These are phyloP conservation scores for Takifugu rubripes DNA, from an alignment of 2,797 vertebrate species.

Conservation along the genomic window DNA sequence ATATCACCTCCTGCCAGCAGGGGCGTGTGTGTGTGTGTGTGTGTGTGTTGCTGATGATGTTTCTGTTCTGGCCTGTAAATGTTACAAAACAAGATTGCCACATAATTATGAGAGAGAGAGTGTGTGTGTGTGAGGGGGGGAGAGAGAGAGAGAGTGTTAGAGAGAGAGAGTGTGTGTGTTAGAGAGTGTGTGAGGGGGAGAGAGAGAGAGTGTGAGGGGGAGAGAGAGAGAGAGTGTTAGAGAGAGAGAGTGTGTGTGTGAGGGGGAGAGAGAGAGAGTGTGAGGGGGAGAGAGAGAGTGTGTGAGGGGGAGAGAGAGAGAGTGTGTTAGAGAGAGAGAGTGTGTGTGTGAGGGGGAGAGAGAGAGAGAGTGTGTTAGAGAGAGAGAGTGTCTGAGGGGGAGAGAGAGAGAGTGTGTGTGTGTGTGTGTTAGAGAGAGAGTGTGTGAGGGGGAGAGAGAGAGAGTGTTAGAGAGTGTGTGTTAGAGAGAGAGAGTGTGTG, in stretches of 20 bases:
- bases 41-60: too few relatives aligned
- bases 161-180: background rate
- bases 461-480: too few relatives aligned
- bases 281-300: too few relatives aligned
- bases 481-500: conserved; percentile 1
- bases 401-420: background rate
- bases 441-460: conserved; percentile 41
- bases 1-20: too few relatives aligned
- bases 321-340: conserved; percentile 8
- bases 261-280: background rate
- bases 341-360: conserved; percentile 36
- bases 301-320: background rate
- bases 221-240: conserved; percentile 2
- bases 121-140: conserved; percentile 6
- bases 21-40: too few relatives aligned
- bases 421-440: conserved; percentile 7
- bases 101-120: conserved; percentile 1
- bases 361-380: conserved; percentile 3
- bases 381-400: background rate
- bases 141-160: conserved; percentile 11
- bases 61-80: too few relatives aligned
- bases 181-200: conserved; percentile 17
- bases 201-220: conserved; percentile 1
- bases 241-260: background rate
- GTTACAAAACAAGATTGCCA: too few relatives aligned